Percentiles rank a stretch among this genome's conserved stretches.
These are phyloP conservation scores for Seriola aureovittata DNA, from an alignment of 2,113 vertebrate genomes.

Conservation along the genomic window DNA sequence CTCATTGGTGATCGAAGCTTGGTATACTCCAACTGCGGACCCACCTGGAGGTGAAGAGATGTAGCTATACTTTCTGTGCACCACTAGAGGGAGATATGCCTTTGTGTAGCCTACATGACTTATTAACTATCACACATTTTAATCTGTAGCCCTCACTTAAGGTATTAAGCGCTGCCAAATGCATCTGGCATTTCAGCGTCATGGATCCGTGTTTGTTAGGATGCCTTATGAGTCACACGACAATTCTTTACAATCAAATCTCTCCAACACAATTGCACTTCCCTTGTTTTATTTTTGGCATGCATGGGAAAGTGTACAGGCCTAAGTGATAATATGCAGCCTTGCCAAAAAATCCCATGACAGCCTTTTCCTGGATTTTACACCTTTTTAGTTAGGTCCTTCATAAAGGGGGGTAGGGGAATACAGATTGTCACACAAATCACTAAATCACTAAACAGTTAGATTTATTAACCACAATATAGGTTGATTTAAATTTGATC, in stretches of 20 bases:
- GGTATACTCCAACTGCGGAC: slow-evolving; percentile 88
- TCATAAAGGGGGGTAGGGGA: slow-evolving; percentile 89
- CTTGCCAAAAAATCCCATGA: slow-evolving; percentile 91
- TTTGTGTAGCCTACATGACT: not conserved
- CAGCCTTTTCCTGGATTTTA: slow-evolving; percentile 98
- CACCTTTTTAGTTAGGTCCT: slow-evolving; percentile 94
- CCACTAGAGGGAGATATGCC: slow-evolving; percentile 75
- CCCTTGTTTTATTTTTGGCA: slow-evolving; percentile 98
- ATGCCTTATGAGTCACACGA: slow-evolving; percentile 73
- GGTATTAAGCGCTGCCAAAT: slow-evolving; percentile 24
- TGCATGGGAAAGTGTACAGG: slow-evolving; percentile 96
- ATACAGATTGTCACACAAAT: slow-evolving; percentile 77
- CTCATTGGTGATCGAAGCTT: slow-evolving; percentile 95
- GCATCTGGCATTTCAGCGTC: slow-evolving; percentile 42
- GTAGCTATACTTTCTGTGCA: not conserved
- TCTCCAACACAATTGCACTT: slow-evolving; percentile 97
- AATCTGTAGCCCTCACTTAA: slow-evolving; percentile 21
- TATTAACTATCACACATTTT: slow-evolving; percentile 17
- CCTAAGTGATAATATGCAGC: slow-evolving; percentile 90
- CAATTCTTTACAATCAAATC: slow-evolving; percentile 84
- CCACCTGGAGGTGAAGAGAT: slow-evolving; percentile 89
- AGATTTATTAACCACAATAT: slow-evolving; percentile 54
- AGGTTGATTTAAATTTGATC: not conserved
- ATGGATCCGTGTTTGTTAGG: slow-evolving; percentile 53
- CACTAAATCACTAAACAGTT: not conserved